These are phyloP conservation scores for Pampusana beccarii DNA, from an alignment of 2,113 vertebrate genomes.

Conservation along the genomic window DNA sequence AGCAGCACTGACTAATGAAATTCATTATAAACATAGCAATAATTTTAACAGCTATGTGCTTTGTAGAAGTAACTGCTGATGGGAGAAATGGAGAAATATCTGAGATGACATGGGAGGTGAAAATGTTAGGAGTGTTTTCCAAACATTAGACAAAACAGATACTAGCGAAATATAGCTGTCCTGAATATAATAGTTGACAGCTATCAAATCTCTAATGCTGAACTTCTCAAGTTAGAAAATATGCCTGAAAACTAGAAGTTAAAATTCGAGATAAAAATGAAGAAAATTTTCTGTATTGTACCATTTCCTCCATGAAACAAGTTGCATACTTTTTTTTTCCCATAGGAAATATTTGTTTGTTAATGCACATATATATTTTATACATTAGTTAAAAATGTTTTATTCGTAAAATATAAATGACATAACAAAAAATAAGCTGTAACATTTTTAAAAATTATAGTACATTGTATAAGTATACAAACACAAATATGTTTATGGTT, in stretches of 20 bases:
- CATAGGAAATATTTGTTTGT: neutral
- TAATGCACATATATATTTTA: neutral
- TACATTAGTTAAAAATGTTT: neutral
- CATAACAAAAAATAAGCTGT: neutral
- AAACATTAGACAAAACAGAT: neutral
- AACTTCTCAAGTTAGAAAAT: neutral
- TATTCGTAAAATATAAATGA: neutral
- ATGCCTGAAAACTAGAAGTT: neutral
- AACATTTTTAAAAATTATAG: neutral
- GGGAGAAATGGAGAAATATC: neutral
- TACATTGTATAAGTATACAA: neutral
- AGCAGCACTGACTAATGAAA: neutral
- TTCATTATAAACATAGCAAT: neutral
- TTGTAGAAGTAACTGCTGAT: neutral
- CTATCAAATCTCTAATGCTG: neutral
- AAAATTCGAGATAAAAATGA: neutral
- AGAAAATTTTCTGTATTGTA: neutral
- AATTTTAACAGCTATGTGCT: neutral
- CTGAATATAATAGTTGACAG: neutral
- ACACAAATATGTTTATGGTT: neutral
- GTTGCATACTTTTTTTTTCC: neutral
- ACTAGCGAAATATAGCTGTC: neutral
- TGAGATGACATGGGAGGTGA: neutral
- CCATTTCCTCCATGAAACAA: neutral
- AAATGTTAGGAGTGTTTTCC: neutral